These are phyloP conservation scores for Leucozona laternaria DNA, from an alignment of 2,888 invertebrate genomes.

Conservation along the genomic window DNA sequence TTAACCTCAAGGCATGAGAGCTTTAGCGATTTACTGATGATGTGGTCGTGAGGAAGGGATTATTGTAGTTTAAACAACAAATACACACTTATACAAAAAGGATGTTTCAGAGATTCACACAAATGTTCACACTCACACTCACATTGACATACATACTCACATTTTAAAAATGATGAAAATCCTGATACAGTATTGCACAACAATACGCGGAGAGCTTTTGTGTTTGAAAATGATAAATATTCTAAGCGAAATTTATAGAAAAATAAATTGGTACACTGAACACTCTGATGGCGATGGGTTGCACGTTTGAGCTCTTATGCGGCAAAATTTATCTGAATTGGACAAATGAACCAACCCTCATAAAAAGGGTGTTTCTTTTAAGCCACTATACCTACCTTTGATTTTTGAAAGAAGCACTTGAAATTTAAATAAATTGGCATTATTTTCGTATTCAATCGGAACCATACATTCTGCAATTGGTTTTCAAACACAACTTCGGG, in stretches of 20 bases:
- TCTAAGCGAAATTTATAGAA: neutral
- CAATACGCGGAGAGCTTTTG: conserved; percentile 15
- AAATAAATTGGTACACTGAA: neutral
- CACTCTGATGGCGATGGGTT: neutral
- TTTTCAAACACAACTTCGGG: too few relatives aligned
- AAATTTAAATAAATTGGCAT: too few relatives aligned
- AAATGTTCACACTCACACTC: neutral
- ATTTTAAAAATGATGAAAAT: conserved; percentile 18
- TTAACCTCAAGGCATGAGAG: conserved; percentile 60
- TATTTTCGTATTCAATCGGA: too few relatives aligned
- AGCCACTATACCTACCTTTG: too few relatives aligned
- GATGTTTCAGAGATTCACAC: neutral
- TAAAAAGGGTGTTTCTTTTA: too few relatives aligned
- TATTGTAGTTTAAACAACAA: conserved; percentile 4
- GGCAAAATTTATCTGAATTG: neutral
- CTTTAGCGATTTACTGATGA: conserved; percentile 31
- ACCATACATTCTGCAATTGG: too few relatives aligned
- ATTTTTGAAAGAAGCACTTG: too few relatives aligned
- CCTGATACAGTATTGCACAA: conserved; percentile 26
- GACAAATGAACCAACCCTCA: neutral
- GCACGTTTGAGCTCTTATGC: neutral
- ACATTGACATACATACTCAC: neutral
- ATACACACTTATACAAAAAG: neutral
- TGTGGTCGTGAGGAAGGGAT: neutral
- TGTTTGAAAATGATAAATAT: conserved; percentile 38